Conservation (phyloP, 2,113 vertebrate genomes). For the Aplodontia rufa region DNA sequence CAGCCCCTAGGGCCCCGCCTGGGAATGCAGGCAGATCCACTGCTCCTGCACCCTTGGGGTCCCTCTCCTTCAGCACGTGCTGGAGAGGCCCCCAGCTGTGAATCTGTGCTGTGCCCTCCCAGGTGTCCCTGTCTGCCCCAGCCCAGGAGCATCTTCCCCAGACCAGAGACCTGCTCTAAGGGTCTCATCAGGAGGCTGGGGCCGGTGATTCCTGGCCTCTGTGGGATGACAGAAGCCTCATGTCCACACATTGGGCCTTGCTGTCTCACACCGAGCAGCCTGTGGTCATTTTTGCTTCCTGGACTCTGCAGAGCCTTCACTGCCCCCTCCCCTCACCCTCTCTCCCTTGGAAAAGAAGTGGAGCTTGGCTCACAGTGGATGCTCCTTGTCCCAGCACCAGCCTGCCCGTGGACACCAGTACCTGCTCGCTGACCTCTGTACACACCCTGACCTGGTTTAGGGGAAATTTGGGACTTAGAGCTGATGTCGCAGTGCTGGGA, state of each 20-base stretch:
- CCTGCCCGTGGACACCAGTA: not conserved
- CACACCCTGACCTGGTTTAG: not conserved
- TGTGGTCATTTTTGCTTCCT: no score
- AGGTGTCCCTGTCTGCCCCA: no score
- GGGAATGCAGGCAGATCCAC: not conserved
- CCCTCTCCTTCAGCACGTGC: not conserved
- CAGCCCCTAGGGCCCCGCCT: not conserved
- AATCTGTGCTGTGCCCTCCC: no score
- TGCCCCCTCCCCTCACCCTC: no score
- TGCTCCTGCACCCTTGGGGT: no score
- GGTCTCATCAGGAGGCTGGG: not conserved
- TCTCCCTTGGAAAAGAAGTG: not conserved
- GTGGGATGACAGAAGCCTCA: not conserved
- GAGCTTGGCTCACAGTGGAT: not conserved
- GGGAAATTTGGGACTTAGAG: not conserved
- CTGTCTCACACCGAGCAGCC: no score
- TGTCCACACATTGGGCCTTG: no score
- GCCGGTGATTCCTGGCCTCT: rapidly evolving
- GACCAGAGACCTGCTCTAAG: not conserved
- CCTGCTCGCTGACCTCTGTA: not conserved
- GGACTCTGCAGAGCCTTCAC: not conserved
- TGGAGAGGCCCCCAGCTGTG: not conserved
- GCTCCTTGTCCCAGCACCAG: no score
- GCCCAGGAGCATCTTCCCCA: not conserved
- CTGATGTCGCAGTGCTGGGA: not conserved